Evolutionary conservation across 1,140 invertebrate species (phyloP), one percentile per base, ranked within the genome.

Genomic region (Calosoma granatense): DNA sequence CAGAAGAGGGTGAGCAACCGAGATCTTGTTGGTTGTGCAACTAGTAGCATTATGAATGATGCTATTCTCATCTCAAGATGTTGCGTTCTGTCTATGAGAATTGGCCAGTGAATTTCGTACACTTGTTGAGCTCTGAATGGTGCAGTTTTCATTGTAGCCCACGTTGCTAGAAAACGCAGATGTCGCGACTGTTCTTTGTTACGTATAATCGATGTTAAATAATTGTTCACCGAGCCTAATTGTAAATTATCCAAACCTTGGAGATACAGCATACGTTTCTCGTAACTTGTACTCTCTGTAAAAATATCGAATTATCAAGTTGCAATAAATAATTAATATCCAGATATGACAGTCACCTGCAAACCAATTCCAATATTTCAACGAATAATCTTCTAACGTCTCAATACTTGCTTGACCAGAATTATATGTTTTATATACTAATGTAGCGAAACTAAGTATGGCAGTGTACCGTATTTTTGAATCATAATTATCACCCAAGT

Each of bases 261-360:
- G 0, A 88, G 67, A 73, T 83, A 87, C 2, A 86, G 65, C 78
- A 87, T 81, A 57, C 85, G 80, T 56, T 82, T 78, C 22, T 80
- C 73, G 59, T 86, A 85, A 57, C 78, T 73, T 2, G 76, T 76
- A 53, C 78, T 80, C 62, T 81, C 85, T 87, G 59, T 51, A 69
- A 67, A 39, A 58, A 36, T 36, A 36, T 36, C 26, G 26, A 36
- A 36, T 9, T 36, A n/a, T 36, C n/a, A n/a, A 36, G 26, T n/a
- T 6, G n/a, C 26, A 9, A n/a, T 9, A 36, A n/a, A n/a, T n/a
- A n/a, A n/a, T n/a, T n/a, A n/a, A n/a, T n/a, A n/a, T n/a, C n/a
- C n/a, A n/a, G n/a, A n/a, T n/a, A n/a, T 36, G 6, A n/a, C n/a
- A 36, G n/a, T 36, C 63, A 78, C 78, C 76, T 64, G 72, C 76